Conservation (phyloP, 2,888 invertebrate species). For the Folsomia manolachei region DNA sequence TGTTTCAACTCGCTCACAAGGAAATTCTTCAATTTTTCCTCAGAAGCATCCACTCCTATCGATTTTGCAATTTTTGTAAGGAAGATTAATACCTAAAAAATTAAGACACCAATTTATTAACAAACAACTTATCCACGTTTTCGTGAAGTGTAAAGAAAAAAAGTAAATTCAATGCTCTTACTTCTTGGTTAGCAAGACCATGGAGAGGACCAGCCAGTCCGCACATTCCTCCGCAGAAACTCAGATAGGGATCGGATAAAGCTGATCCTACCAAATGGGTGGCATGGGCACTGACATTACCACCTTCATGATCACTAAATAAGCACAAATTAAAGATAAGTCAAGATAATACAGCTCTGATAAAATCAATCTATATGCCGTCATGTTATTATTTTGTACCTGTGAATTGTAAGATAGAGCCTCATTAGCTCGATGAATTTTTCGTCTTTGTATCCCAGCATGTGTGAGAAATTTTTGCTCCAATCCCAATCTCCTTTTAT, state of each 20-base stretch:
- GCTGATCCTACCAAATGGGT: constrained; percentile 92
- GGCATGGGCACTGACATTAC: constrained; percentile 93
- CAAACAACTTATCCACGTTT: no score
- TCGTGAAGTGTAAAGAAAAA: constrained; percentile 24
- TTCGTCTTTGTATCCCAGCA: constrained; percentile 81
- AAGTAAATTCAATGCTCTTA: constrained; percentile 51
- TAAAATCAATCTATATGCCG: background rate
- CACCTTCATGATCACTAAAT: constrained; percentile 87
- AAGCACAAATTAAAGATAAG: background rate
- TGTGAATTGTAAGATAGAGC: constrained; percentile 88
- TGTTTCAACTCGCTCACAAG: constrained; percentile 95
- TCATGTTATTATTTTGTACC: constrained; percentile 54
- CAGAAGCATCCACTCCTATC: constrained; percentile 79
- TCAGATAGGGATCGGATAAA: constrained; percentile 87
- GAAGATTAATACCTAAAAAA: constrained; percentile 81
- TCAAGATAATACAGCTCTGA: background rate
- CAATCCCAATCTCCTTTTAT: constrained; percentile 88
- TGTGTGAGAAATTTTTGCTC: constrained; percentile 85
- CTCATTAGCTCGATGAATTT: constrained; percentile 86
- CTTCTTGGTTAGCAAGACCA: constrained; percentile 92
- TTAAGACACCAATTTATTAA: no score
- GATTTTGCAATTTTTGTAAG: constrained; percentile 82
- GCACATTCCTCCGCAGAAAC: constrained; percentile 88
- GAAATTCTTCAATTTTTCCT: constrained; percentile 91
- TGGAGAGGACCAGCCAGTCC: constrained; percentile 94